These are phyloP conservation scores for Pogonognathellus flavescens DNA, from an alignment of 1,140 invertebrate species.

Conservation along the genomic window DNA sequence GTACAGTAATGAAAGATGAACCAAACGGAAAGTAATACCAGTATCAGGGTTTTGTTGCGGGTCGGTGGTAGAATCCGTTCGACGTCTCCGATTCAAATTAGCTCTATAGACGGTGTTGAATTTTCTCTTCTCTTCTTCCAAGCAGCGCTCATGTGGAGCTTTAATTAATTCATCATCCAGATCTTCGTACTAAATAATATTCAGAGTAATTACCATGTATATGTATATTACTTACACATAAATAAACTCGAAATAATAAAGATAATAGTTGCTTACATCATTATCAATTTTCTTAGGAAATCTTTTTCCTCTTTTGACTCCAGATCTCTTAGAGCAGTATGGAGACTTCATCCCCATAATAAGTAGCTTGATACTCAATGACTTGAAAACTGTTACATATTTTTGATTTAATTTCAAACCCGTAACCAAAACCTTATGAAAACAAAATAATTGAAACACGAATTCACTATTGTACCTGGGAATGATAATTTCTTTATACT, in stretches of 20 bases:
- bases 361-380: neutral
- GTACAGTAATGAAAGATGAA: neutral
- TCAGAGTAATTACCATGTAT: neutral
- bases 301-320: slow-evolving; percentile 11
- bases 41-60: neutral
- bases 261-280: neutral
- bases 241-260: neutral
- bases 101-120: neutral
- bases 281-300: neutral
- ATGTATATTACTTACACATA: neutral
- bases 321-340: neutral
- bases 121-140: neutral
- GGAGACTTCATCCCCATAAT: neutral
- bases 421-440: too few species aligned
- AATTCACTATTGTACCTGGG: neutral
- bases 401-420: neutral
- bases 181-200: neutral
- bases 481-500: slow-evolving; percentile 13
- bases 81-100: neutral
- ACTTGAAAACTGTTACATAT: neutral
- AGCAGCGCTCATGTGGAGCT: neutral
- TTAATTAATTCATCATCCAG: neutral
- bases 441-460: too few species aligned
- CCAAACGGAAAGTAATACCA: neutral
- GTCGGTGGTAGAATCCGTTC: neutral